These are phyloP conservation scores for Tetragonisca angustula DNA, from an alignment of 2,888 invertebrate species.

Conservation along the genomic window DNA sequence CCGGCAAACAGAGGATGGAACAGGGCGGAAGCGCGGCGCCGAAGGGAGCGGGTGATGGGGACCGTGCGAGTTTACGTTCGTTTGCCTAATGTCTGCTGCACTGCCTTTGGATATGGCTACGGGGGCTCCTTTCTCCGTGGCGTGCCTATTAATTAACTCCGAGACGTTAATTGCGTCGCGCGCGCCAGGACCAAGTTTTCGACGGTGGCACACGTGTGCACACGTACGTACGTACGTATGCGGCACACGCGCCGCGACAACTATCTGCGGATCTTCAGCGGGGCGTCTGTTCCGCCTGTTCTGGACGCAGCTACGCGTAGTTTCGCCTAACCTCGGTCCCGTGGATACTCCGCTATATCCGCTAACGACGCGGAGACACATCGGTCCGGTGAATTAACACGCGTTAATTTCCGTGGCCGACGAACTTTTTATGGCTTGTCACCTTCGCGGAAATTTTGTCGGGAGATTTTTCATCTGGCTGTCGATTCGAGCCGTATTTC, in stretches of 20 bases:
- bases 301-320: conserved; percentile 13
- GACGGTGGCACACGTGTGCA: conserved; percentile 18
- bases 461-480: no score
- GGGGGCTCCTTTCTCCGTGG: conserved; percentile 64
- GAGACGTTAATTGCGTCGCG: conserved; percentile 75
- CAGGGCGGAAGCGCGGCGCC: not conserved
- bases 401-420: conserved; percentile 46
- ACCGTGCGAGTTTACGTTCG: conserved; percentile 61
- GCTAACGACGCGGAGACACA: conserved; percentile 40
- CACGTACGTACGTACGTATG: conserved; percentile 5
- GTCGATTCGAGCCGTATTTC: no score
- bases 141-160: conserved; percentile 74
- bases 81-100: conserved; percentile 68
- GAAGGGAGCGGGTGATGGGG: not conserved
- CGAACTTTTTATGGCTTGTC: not conserved
- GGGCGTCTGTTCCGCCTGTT: conserved; percentile 7
- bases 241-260: conserved; percentile 28
- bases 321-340: conserved; percentile 58
- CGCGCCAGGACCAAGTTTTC: conserved; percentile 51
- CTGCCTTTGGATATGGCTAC: conserved; percentile 67
- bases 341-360: conserved; percentile 17
- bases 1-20: not conserved
- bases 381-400: conserved; percentile 40
- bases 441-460: no score
- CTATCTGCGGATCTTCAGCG: conserved; percentile 35